phyloP scores from a whole-genome alignment of 2,113 vertebrate genomes.

The Oncorhynchus gorbuscha region DNA sequence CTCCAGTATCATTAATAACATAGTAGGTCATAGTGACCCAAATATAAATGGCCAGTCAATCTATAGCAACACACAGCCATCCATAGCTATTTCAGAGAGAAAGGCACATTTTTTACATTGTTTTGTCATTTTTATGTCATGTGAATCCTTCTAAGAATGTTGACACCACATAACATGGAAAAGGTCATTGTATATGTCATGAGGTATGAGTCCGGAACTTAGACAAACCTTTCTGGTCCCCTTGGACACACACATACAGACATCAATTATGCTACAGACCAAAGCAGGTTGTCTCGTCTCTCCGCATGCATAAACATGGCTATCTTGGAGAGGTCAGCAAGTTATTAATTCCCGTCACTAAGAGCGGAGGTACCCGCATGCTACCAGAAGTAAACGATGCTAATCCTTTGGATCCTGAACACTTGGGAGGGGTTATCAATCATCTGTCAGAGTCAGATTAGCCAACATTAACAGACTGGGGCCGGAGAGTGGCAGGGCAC shows the following conservation, averaged over 20 bases:
- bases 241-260: slow-evolving; percentile 28
- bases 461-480: slow-evolving; percentile 61
- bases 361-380: slow-evolving; percentile 67
- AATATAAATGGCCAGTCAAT: slow-evolving; percentile 37
- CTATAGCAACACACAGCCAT: background rate
- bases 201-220: slow-evolving; percentile 32
- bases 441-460: slow-evolving; percentile 70
- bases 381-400: slow-evolving; percentile 72
- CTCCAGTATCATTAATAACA: slow-evolving; percentile 54
- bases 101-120: background rate
- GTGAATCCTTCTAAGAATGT: slow-evolving; percentile 45
- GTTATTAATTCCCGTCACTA: slow-evolving; percentile 75
- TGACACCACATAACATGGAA: background rate
- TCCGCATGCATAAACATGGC: slow-evolving; percentile 62
- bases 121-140: slow-evolving; percentile 15
- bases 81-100: background rate
- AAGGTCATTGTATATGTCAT: background rate
- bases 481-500: slow-evolving; percentile 38
- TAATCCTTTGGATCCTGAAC: slow-evolving; percentile 81
- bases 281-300: slow-evolving; percentile 53
- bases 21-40: slow-evolving; percentile 32
- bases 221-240: slow-evolving; percentile 59
- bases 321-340: slow-evolving; percentile 63
- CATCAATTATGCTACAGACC: background rate
- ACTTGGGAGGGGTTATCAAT: slow-evolving; percentile 74